Evolutionary conservation across 2,888 invertebrate species (phyloP).

Genomic region (Laothoe populi): DNA sequence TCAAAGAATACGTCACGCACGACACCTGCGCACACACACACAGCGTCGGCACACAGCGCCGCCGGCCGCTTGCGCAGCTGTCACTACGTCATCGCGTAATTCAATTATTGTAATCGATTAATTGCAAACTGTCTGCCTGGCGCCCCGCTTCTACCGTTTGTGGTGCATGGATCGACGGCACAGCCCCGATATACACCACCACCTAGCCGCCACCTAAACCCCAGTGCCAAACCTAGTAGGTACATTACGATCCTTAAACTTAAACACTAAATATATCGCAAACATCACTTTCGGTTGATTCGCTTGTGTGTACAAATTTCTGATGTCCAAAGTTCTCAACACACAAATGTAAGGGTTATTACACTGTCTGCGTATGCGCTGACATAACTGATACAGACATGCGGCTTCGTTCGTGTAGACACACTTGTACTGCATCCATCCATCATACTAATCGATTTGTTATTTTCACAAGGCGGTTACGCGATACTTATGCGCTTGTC

Average conservation of each 20-base stretch:
- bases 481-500: neutral
- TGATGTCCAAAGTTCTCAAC: constrained; percentile 49
- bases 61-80: constrained; percentile 73
- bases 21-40: constrained; percentile 75
- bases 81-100: constrained; percentile 72
- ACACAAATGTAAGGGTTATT: constrained; percentile 41
- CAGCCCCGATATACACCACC: constrained; percentile 39
- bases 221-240: constrained; percentile 36
- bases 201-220: constrained; percentile 29
- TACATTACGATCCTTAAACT: constrained; percentile 52
- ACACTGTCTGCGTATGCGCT: constrained; percentile 39
- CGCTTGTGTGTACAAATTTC: constrained; percentile 50
- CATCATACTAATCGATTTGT: constrained; percentile 5
- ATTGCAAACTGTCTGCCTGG: constrained; percentile 68
- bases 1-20: constrained; percentile 61
- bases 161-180: constrained; percentile 54
- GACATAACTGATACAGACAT: constrained; percentile 29
- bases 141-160: constrained; percentile 56
- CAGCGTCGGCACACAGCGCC: constrained; percentile 48
- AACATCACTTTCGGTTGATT: constrained; percentile 44
- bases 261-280: constrained; percentile 51
- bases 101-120: constrained; percentile 77
- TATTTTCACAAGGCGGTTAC: neutral
- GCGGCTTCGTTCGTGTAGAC: neutral
- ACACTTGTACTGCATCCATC: neutral